Evolutionary conservation across 2,888 invertebrate species (phyloP).

Genomic region (Seira musarum): DNA sequence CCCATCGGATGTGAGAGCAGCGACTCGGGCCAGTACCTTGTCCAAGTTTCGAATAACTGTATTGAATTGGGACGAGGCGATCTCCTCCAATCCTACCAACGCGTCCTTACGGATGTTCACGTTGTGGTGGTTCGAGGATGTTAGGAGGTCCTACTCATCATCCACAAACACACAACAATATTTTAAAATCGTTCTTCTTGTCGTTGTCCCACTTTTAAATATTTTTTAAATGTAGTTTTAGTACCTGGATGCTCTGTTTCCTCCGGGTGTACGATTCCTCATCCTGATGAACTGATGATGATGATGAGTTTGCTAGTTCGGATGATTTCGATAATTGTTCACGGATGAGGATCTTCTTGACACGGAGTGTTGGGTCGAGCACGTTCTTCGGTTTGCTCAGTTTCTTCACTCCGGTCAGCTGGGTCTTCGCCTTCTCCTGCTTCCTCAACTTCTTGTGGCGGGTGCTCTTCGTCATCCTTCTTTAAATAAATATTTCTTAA

Average conservation of each 20-base stretch:
- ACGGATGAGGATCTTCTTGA: conserved; percentile 87
- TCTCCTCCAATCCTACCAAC: conserved; percentile 75
- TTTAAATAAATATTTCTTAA: too few species aligned
- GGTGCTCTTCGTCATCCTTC: conserved; percentile 76
- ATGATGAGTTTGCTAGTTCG: conserved; percentile 29
- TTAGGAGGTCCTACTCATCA: conserved; percentile 80
- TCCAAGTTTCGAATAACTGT: conserved; percentile 78
- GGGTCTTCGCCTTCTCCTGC: conserved; percentile 90
- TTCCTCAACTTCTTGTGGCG: conserved; percentile 84
- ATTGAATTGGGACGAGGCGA: conserved; percentile 73
- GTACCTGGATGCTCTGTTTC: conserved; percentile 80
- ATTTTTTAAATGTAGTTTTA: too few species aligned
- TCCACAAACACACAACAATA: conserved; percentile 65
- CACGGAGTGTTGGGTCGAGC: conserved; percentile 90
- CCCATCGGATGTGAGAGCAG: conserved; percentile 81
- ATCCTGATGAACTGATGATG: conserved; percentile 63
- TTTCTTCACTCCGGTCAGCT: conserved; percentile 83
- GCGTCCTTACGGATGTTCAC: conserved; percentile 79
- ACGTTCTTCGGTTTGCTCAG: conserved; percentile 89
- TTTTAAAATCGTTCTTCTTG: too few species aligned
- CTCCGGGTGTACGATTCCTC: conserved; percentile 78
- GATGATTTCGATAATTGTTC: conserved; percentile 78
- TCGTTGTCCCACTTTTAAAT: too few species aligned
- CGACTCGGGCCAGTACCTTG: conserved; percentile 80
- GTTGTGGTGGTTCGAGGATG: conserved; percentile 84